Base-by-base conservation (phyloP, 1,140 invertebrate genomes). In the Mactra quadrangularis region DNA sequence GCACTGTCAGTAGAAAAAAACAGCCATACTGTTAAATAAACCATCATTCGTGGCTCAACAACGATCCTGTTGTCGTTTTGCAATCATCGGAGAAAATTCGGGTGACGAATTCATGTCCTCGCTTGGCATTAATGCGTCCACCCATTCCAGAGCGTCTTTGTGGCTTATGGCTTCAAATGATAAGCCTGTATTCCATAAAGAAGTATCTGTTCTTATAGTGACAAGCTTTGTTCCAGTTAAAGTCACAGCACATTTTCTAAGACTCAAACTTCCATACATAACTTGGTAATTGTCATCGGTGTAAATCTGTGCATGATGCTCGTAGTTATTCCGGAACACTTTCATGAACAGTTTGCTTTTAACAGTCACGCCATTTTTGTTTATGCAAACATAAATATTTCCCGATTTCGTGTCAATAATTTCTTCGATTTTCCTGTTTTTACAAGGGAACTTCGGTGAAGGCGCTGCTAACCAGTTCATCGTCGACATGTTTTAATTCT, bases 241-340 rank as follows among this genome's bases (percentile, higher is more conserved):
- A 47, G 9, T 47, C 45, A 68, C 64, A 6, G 27, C 4, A 35
- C 47, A 53, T 29, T 72, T 72, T 33, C 68, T 13, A 27, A 72
- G 17, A 35, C 68, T 72, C 25, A 72, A 50, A n/a, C 33, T 53
- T 11, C 68, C 45, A 22, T 50, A 35, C 68, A 50, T 45, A 4
- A 27, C 45, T 17, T 52, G 22, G 47, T 53, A 72, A 45, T 55
- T 25, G 11, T 29, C 27, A 47, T 72, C 68, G 1, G 68, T 33
- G 29, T 72, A 72, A 6, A 72, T 53, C 29, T 72, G 68, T 17
- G 68, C 68, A 35, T 72, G 68, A 15, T 72, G 68, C 22, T 55
- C 68, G 50, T 72, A 55, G 9, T 19, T 22, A 50, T 55, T 72
- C n/a, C 52, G n/a, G 27, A 55, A 50, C 15, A 72, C 27, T 52